Percentiles rank a stretch among this genome's conserved stretches.
These are phyloP conservation scores for Blastobasis adustella DNA, from an alignment of 2,888 invertebrate genomes.

Conservation along the genomic window DNA sequence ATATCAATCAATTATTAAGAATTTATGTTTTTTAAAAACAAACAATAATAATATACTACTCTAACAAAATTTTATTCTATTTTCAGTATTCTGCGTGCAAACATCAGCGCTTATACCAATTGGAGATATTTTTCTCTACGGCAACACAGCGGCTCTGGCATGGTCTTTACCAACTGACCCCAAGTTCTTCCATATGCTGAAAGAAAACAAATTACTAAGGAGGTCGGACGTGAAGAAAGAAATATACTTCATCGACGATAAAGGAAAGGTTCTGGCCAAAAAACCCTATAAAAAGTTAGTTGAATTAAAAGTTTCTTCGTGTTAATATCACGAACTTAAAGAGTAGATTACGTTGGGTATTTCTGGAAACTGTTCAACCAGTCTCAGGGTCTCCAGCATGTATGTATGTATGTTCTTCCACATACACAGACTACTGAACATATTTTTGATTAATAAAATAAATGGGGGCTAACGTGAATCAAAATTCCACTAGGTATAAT, in stretches of 20 bases:
- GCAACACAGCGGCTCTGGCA: conserved; percentile 83
- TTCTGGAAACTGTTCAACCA: no score
- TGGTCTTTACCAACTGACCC: conserved; percentile 82
- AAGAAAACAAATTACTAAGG: conserved; percentile 23
- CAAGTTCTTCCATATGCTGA: conserved; percentile 36
- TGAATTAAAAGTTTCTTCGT: background rate
- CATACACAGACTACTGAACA: no score
- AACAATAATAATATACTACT: background rate
- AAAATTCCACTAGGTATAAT: no score
- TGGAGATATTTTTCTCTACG: conserved; percentile 77
- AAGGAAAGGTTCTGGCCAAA: conserved; percentile 42
- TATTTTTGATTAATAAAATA: no score
- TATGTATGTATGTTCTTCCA: no score
- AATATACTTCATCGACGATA: conserved; percentile 45
- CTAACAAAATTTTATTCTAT: background rate
- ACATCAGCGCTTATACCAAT: conserved; percentile 73
- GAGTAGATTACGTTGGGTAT: no score
- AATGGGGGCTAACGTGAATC: no score
- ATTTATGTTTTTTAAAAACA: no score
- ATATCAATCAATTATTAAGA: no score
- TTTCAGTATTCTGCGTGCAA: conserved; percentile 78
- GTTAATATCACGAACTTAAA: no score
- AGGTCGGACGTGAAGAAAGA: conserved; percentile 39
- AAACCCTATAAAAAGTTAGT: conserved; percentile 49
- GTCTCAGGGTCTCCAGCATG: no score